phyloP scores from a whole-genome alignment of 2,888 invertebrate genomes.

The Lymantria monacha region DNA sequence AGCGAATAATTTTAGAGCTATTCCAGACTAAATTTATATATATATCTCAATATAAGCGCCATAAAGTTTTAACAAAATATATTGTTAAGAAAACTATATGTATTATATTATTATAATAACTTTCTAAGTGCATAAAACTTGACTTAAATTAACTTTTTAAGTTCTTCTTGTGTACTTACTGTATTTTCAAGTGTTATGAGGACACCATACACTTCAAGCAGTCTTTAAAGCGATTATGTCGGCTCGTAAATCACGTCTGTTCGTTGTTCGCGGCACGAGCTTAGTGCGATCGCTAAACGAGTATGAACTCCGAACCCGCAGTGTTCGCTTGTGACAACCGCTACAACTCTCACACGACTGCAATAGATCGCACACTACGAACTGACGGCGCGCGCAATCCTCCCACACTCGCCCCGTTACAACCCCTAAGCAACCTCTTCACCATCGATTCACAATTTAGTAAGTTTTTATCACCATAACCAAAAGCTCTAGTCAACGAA shows the following conservation, averaged over 20 bases:
- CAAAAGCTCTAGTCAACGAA: conserved; percentile 36
- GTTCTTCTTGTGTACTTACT: background rate
- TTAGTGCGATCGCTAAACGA: background rate
- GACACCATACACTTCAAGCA: background rate
- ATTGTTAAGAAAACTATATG: no score
- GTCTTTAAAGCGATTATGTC: background rate
- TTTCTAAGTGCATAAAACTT: no score
- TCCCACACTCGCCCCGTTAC: conserved; percentile 22
- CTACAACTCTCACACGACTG: conserved; percentile 30
- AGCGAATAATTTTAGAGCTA: no score
- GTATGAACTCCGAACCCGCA: background rate
- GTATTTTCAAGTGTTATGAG: background rate
- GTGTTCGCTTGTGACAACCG: conserved; percentile 24
- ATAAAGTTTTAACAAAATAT: no score
- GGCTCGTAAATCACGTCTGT: background rate
- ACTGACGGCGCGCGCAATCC: conserved; percentile 51
- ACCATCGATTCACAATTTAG: conserved; percentile 61
- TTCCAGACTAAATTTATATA: no score
- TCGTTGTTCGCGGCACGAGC: conserved; percentile 1
- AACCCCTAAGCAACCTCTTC: conserved; percentile 39
- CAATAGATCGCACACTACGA: conserved; percentile 28
- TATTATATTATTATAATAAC: no score
- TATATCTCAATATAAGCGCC: no score
- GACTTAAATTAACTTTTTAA: background rate
- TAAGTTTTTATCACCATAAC: conserved; percentile 52